Evolutionary conservation across 2,888 invertebrate genomes (phyloP).

Genomic region (Ptilodon capucinus): DNA sequence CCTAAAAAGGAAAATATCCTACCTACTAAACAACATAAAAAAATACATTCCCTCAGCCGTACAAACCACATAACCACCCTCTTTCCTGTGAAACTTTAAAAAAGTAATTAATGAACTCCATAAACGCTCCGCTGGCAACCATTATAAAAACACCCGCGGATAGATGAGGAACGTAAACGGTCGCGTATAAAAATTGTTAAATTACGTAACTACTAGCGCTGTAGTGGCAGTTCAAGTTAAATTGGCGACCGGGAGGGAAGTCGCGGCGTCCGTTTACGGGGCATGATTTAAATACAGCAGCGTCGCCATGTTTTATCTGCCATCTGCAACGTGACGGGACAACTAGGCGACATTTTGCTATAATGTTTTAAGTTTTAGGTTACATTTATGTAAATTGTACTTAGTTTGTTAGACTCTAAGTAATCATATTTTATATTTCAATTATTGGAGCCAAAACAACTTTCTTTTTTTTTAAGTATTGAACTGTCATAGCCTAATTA

Average conservation of each 20-base stretch:
- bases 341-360: slow-evolving; percentile 43
- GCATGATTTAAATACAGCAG: slow-evolving; percentile 72
- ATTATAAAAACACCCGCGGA: slow-evolving; percentile 33
- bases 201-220: slow-evolving; percentile 33
- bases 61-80: slow-evolving; percentile 39
- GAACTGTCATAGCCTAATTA: no score
- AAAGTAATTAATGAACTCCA: slow-evolving; percentile 68
- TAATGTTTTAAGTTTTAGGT: not conserved
- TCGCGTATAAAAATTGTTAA: slow-evolving; percentile 4
- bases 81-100: slow-evolving; percentile 56
- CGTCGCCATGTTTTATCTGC: slow-evolving; percentile 68
- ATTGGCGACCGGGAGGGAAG: slow-evolving; percentile 47
- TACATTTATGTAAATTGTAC: slow-evolving; percentile 1
- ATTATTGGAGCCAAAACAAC: no score
- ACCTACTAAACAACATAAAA: slow-evolving; percentile 22
- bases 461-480: no score
- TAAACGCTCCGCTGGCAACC: slow-evolving; percentile 44
- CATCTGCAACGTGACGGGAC: slow-evolving; percentile 68
- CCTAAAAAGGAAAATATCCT: not conserved
- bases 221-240: slow-evolving; percentile 37
- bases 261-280: slow-evolving; percentile 45
- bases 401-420: no score
- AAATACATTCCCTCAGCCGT: slow-evolving; percentile 16
- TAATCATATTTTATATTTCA: no score
- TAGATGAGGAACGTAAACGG: slow-evolving; percentile 21